These are phyloP conservation scores for Paracentrotus lividus DNA, from an alignment of 53 echinoderm and acorn worm species.

Conservation along the genomic window DNA sequence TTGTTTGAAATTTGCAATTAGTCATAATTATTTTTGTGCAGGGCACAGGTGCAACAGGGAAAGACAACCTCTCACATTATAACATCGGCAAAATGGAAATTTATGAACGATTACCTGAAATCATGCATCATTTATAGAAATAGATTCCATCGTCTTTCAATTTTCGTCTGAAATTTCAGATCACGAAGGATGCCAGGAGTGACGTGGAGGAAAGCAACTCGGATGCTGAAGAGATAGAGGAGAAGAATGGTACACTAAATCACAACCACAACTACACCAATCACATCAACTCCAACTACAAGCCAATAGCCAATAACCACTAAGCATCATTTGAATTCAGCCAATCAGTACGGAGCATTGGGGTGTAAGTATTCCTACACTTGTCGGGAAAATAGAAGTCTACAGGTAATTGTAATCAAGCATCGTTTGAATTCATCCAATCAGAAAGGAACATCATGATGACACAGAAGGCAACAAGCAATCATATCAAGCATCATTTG, in stretches of 20 bases:
- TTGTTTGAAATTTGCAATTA: too few relatives aligned
- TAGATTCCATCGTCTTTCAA: background rate
- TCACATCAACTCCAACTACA: constrained; percentile 53
- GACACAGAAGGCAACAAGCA: background rate
- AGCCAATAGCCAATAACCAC: constrained; percentile 14
- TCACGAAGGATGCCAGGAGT: constrained; percentile 55
- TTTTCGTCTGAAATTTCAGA: background rate
- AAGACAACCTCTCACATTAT: too few relatives aligned
- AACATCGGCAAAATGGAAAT: too few relatives aligned
- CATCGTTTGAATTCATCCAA: background rate
- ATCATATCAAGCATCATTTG: background rate
- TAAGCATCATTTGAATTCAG: constrained; percentile 42
- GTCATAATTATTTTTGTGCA: too few relatives aligned
- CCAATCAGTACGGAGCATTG: constrained; percentile 1
- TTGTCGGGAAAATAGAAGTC: background rate
- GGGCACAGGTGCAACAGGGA: too few relatives aligned
- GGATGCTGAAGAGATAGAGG: constrained; percentile 5
- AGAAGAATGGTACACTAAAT: constrained; percentile 17
- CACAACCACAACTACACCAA: constrained; percentile 61
- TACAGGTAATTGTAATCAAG: background rate
- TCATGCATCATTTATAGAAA: too few relatives aligned
- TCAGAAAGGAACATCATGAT: too few relatives aligned
- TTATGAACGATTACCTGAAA: too few relatives aligned
- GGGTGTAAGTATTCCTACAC: background rate
- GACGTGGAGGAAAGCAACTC: constrained; percentile 60